Percentiles rank a stretch among this genome's conserved stretches.
phyloP scores from a whole-genome alignment of 2,797 vertebrate genomes.

The Melanogrammus aeglefinus region DNA sequence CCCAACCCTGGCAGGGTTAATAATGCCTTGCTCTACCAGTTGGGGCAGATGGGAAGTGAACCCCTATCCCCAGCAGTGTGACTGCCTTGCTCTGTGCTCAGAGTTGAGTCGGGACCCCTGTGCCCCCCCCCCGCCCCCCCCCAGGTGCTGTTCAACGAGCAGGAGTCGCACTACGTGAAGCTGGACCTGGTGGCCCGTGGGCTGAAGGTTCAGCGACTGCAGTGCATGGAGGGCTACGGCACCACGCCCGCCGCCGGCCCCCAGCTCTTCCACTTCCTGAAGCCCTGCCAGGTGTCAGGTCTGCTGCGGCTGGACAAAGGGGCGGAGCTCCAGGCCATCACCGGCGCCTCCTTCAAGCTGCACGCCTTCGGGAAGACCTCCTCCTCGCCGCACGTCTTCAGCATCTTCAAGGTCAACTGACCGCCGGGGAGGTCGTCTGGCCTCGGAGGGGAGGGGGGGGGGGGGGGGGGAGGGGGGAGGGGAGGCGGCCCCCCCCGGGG shows the following conservation, averaged over 20 bases:
- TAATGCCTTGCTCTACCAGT: too few species aligned
- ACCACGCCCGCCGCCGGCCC: slow-evolving; percentile 80
- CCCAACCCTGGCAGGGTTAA: too few species aligned
- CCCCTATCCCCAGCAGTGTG: too few species aligned
- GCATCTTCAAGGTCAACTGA: slow-evolving; percentile 88
- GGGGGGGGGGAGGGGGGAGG: too few species aligned
- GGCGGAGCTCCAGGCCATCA: slow-evolving; percentile 75
- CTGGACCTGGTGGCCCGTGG: slow-evolving; percentile 80
- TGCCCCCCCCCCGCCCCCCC: slow-evolving; percentile 5
- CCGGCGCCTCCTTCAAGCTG: slow-evolving; percentile 67
- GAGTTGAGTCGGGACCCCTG: too few species aligned
- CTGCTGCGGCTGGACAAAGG: slow-evolving; percentile 79
- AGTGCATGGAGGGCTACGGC: slow-evolving; percentile 87
- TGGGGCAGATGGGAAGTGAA: too few species aligned
- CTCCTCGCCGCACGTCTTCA: slow-evolving; percentile 82
- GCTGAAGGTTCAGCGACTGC: slow-evolving; percentile 69
- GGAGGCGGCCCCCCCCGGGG: too few species aligned
- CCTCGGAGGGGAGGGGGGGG: too few species aligned
- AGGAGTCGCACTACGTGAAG: slow-evolving; percentile 86
- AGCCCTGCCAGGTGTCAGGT: slow-evolving; percentile 87
- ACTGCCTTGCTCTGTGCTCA: too few species aligned
- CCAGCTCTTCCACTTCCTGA: slow-evolving; percentile 78
- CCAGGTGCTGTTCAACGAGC: slow-evolving; percentile 89
- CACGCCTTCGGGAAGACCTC: slow-evolving; percentile 57
- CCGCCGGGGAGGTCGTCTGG: too few species aligned